A percentile compares a stretch with the other conserved stretches of the same genome.
Conservation (phyloP, 2,113 vertebrate genomes). For the Brachionichthys hirsutus region DNA sequence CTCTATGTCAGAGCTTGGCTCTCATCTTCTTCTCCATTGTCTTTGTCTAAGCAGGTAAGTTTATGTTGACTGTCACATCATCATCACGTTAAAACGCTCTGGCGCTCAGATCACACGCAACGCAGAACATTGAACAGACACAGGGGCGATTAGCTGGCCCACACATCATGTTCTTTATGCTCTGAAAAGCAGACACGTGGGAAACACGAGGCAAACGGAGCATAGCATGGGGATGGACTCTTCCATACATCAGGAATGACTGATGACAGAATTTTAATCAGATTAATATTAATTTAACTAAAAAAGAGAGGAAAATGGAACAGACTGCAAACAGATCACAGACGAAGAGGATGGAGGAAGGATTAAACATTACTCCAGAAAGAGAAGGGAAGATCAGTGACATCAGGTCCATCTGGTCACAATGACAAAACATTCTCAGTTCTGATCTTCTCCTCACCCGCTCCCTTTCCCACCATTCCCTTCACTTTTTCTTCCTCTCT, state of each 20-base stretch:
- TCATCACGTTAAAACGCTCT: constrained; percentile 41
- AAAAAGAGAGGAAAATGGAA: background rate
- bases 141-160: constrained; percentile 29
- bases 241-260: constrained; percentile 4
- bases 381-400: constrained; percentile 16
- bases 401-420: constrained; percentile 21
- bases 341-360: constrained; percentile 16
- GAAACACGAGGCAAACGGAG: constrained; percentile 17
- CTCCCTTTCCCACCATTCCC: constrained; percentile 7
- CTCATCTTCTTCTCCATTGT: constrained; percentile 15
- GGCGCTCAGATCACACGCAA: constrained; percentile 43
- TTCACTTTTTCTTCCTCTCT: background rate
- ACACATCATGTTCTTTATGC: constrained; percentile 58
- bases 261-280: background rate
- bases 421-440: constrained; percentile 22
- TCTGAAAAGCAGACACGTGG: constrained; percentile 61
- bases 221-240: background rate
- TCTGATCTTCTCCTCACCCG: constrained; percentile 13
- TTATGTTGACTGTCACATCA: constrained; percentile 37
- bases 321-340: too few species aligned
- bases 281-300: constrained; percentile 10
- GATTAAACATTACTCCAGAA: constrained; percentile 33
- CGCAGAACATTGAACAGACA: constrained; percentile 44
- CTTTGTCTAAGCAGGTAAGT: constrained; percentile 46
- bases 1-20: constrained; percentile 29